A percentile compares a stretch with the other conserved stretches of the same genome.
phyloP scores from a whole-genome alignment of 2,797 vertebrate genomes.

The Rousettus madagascariensis region DNA sequence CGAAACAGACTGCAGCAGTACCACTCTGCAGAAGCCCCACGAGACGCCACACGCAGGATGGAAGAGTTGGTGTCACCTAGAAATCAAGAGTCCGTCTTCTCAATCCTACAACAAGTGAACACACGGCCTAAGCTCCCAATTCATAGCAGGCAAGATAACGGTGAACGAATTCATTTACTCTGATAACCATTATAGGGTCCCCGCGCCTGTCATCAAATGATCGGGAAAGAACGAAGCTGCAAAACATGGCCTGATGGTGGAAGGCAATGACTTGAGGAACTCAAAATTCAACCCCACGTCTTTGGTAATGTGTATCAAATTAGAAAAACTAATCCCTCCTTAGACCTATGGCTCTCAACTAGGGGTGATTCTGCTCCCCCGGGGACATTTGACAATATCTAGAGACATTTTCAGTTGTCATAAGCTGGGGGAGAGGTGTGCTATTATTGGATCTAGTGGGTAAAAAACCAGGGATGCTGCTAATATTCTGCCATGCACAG shows the following conservation, averaged over 20 bases:
- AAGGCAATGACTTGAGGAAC: not conserved
- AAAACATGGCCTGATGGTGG: not conserved
- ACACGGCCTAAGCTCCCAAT: not conserved
- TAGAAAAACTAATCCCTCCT: not conserved
- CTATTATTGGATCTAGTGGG: not conserved
- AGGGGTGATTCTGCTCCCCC: not conserved
- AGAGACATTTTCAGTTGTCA: not conserved
- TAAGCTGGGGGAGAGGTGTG: not conserved
- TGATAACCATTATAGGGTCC: not conserved
- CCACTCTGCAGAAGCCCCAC: not conserved
- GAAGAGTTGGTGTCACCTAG: not conserved
- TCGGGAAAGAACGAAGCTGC: not conserved
- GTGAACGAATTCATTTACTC: not conserved
- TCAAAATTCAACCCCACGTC: not conserved
- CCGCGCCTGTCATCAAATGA: not conserved
- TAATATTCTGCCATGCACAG: not conserved
- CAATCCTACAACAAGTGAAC: not conserved
- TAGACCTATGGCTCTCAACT: not conserved
- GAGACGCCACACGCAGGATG: not conserved
- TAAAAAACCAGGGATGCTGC: not conserved
- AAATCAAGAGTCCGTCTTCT: not conserved
- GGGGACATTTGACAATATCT: not conserved
- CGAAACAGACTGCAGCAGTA: accelerated
- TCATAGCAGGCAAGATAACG: not conserved
- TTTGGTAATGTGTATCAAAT: not conserved